Base-by-base conservation (phyloP, 92 coral and sea anemone species). In the Umimayanthus chanpuru region DNA sequence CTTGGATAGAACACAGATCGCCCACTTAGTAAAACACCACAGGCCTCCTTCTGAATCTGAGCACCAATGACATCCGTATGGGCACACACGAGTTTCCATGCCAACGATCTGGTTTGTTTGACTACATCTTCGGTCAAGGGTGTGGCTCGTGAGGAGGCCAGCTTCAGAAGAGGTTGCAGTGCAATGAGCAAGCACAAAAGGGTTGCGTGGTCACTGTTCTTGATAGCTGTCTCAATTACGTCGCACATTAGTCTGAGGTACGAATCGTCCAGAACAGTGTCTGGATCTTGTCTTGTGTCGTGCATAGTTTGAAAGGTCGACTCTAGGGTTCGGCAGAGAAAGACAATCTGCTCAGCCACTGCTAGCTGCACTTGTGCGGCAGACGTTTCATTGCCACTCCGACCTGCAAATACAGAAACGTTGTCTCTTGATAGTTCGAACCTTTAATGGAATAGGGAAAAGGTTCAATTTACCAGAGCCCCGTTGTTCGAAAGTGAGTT, bases 1-100 rank as follows among this genome's bases (percentile, higher is more conserved):
- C 85, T 85, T 32, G 96, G 90, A 88, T 94, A 97, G 87, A 97
- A 94, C 87, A 94, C 86, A 50, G 86, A 86, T 89, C 93, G 77
- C 23, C 98, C 96, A 77, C 92, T 81, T 68, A 80, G 80, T 28
- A 93, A 67, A 47, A 90, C 92, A 29, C 84, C 50, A 85, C 93
- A 95, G 64, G 94, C 92, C 89, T 95, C 91, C 71, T 73, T 76
- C 85, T 90, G 92, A 32, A 95, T 89, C 73, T 87, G 87, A 73
- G 64, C 76, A 53, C 89, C 87, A 50, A 88, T 61, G 28, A 76
- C 80, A 49, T 72, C 86, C 23, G 87, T 38, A 8, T 82, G 81
- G 8, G 92, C 65, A 58, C 90, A 86, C 47, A 95, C 75, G 47
- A 95, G 90, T 82, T 88, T 90, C 98, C 96, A 93, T 3, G 92